Conservation (phyloP, 2,888 invertebrate species). For the Schizotus pectinicornis region DNA sequence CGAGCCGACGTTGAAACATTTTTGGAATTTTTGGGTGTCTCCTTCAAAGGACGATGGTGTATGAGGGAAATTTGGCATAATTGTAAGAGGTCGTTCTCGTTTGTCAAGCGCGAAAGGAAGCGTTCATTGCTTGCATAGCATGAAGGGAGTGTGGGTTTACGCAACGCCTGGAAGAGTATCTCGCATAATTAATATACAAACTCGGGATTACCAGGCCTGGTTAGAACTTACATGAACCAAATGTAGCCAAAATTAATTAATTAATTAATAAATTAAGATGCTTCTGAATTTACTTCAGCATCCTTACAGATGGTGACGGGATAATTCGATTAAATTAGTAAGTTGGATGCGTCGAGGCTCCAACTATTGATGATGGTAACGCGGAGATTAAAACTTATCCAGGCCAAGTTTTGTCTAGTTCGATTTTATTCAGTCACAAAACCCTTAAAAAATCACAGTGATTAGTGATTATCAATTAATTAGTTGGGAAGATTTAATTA, state of each 20-base stretch:
- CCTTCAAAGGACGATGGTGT: not conserved
- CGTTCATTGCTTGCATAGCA: slow-evolving; percentile 25
- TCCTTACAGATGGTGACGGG: slow-evolving; percentile 15
- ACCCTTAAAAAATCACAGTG: no score
- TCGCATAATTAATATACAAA: slow-evolving; percentile 40
- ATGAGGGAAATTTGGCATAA: slow-evolving; percentile 28
- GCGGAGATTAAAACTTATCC: not conserved
- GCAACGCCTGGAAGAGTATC: slow-evolving; percentile 34
- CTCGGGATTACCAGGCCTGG: slow-evolving; percentile 36
- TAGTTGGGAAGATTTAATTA: no score
- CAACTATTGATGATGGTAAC: slow-evolving; percentile 10
- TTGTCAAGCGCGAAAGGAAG: slow-evolving; percentile 25
- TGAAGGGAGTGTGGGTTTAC: slow-evolving; percentile 22
- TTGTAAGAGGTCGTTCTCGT: slow-evolving; percentile 27
- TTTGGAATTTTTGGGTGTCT: no score
- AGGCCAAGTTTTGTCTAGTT: no score
- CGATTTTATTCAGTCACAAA: no score
- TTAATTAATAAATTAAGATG: slow-evolving; percentile 38
- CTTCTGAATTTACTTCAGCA: slow-evolving; percentile 30
- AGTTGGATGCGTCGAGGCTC: slow-evolving; percentile 26
- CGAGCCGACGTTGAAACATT: no score
- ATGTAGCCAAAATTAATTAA: slow-evolving; percentile 40
- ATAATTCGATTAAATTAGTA: slow-evolving; percentile 32
- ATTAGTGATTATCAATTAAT: no score
- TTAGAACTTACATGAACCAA: slow-evolving; percentile 38